Evolutionary conservation across 2,113 vertebrate species (phyloP).

Genomic region (Glareola pratincola): DNA sequence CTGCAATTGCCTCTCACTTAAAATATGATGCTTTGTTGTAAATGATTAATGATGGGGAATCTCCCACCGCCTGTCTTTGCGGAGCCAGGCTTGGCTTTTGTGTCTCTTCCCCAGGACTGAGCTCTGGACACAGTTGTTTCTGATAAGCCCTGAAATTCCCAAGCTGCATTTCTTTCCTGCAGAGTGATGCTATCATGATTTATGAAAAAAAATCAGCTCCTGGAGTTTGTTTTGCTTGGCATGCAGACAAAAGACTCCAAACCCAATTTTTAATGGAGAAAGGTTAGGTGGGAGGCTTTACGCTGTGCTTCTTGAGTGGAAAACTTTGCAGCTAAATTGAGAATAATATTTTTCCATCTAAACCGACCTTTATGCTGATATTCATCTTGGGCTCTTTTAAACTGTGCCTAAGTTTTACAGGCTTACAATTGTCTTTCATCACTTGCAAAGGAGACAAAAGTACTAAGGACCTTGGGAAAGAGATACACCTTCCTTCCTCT

Average conservation of each 20-base stretch:
- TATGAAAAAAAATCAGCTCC: not conserved
- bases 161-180: constrained; percentile 34
- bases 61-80: not conserved
- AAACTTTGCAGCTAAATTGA: constrained; percentile 21
- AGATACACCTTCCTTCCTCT: not conserved
- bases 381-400: not conserved
- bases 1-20: constrained; percentile 4
- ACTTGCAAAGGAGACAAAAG: not conserved
- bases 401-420: not conserved
- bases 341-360: constrained; percentile 40
- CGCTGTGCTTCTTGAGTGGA: not conserved
- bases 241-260: not conserved
- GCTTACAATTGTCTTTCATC: not conserved
- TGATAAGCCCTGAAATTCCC: constrained; percentile 45
- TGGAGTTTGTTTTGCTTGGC: constrained; percentile 16
- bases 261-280: not conserved
- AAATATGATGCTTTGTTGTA: constrained; percentile 10
- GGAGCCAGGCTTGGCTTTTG: not conserved
- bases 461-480: not conserved
- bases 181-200: constrained; percentile 22
- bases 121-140: not conserved
- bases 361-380: constrained; percentile 22
- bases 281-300: constrained; percentile 1
- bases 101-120: not conserved
- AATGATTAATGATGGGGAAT: constrained; percentile 39